These are phyloP conservation scores for Zaprionus lineosus DNA, from an alignment of 2,888 invertebrate species.

Conservation along the genomic window DNA sequence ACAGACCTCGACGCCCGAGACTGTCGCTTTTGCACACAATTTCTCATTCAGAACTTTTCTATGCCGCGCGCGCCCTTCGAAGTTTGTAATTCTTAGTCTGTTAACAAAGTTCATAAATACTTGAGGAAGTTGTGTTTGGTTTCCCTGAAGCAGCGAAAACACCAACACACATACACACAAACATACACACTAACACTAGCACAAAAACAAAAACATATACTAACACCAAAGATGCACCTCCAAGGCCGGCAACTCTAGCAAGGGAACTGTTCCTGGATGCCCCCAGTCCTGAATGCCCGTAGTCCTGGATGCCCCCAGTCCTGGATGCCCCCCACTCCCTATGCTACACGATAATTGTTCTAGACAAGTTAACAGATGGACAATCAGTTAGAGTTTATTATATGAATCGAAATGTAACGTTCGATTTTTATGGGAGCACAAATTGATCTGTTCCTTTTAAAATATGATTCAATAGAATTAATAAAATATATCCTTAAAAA, in stretches of 20 bases:
- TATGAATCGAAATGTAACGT: conserved; percentile 8
- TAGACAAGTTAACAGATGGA: conserved; percentile 1
- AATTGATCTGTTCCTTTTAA: background rate
- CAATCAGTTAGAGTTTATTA: conserved; percentile 14
- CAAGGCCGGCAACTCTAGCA: no score
- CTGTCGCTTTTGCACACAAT: conserved; percentile 77
- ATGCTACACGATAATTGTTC: conserved; percentile 22
- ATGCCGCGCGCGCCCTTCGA: conserved; percentile 42
- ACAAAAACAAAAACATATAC: conserved; percentile 2
- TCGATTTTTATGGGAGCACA: no score
- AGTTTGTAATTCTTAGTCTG: conserved; percentile 79
- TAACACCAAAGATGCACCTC: no score
- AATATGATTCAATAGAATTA: no score
- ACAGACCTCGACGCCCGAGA: conserved; percentile 19
- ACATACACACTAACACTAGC: no score
- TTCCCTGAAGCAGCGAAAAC: conserved; percentile 25
- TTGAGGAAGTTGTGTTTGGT: conserved; percentile 65
- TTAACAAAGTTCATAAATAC: conserved; percentile 79
- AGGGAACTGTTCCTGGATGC: no score
- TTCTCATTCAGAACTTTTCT: conserved; percentile 73
- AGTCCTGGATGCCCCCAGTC: no score
- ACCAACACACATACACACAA: no score
- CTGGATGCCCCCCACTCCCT: no score
- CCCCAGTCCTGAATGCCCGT: no score
- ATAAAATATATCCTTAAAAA: no score